Evolutionary conservation across 2,113 vertebrate genomes (phyloP).

Genomic region (Monopterus albus): DNA sequence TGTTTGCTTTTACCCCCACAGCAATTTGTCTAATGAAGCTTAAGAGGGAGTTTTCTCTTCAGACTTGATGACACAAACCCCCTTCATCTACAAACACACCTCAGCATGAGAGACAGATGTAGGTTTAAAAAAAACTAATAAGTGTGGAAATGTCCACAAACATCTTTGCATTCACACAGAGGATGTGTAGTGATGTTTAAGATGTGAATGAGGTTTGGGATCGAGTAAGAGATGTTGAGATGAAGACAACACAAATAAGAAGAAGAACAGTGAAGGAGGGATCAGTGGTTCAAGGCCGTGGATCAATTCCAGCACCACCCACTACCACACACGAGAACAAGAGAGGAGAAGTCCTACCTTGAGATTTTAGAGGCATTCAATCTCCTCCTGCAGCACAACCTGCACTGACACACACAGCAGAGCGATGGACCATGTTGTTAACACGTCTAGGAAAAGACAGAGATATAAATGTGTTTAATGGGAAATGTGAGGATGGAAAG

Average conservation of each 20-base stretch:
- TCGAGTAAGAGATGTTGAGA: neutral
- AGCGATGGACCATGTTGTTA: constrained; percentile 49
- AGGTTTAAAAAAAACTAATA: neutral
- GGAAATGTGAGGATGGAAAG: neutral
- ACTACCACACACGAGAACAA: neutral
- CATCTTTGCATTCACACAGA: neutral
- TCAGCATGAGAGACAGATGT: neutral
- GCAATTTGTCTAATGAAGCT: constrained; percentile 53
- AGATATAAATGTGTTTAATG: constrained; percentile 1
- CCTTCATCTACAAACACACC: neutral
- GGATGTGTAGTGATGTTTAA: neutral
- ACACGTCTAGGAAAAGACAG: constrained; percentile 35
- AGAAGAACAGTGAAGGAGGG: constrained; percentile 1
- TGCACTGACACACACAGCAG: constrained; percentile 49
- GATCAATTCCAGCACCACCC: constrained; percentile 20
- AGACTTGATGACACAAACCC: neutral
- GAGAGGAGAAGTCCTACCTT: constrained; percentile 67
- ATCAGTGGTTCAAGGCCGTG: constrained; percentile 41
- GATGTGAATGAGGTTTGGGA: neutral
- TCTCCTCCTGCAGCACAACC: constrained; percentile 64
- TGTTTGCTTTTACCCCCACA: constrained; percentile 50
- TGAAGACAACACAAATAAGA: constrained; percentile 12
- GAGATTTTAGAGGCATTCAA: constrained; percentile 78
- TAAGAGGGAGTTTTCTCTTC: constrained; percentile 20
- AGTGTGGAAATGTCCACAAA: neutral